A percentile compares a stretch with the other conserved stretches of the same genome.
phyloP scores from a whole-genome alignment of 2,888 invertebrate species.

The Temnothorax rugatulus region DNA sequence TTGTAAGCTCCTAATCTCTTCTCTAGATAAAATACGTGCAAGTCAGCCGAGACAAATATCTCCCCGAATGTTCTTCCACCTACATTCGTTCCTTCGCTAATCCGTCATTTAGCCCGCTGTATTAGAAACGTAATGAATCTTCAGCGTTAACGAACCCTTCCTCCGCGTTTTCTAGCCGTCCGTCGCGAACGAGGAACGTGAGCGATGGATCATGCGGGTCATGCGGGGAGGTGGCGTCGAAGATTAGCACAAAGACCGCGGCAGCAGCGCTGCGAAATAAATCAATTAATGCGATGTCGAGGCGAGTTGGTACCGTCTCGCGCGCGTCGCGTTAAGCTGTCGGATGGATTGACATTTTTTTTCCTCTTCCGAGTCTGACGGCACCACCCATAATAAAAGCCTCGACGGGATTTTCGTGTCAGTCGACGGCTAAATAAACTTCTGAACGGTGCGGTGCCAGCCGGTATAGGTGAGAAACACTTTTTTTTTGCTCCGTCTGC shows the following conservation, averaged over 20 bases:
- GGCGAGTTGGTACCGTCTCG: conserved; percentile 34
- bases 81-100: conserved; percentile 27
- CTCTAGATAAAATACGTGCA: conserved; percentile 34
- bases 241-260: conserved; percentile 57
- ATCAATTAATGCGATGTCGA: conserved; percentile 67
- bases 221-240: conserved; percentile 49
- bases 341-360: conserved; percentile 64
- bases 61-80: neutral
- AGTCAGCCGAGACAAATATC: conserved; percentile 49
- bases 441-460: conserved; percentile 59
- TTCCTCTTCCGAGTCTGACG: conserved; percentile 19
- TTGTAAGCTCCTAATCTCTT: neutral
- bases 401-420: conserved; percentile 75
- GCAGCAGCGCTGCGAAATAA: conserved; percentile 63
- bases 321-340: conserved; percentile 66
- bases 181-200: conserved; percentile 25
- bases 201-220: conserved; percentile 41
- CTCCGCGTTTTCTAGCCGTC: conserved; percentile 45
- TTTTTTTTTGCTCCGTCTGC: conserved; percentile 48
- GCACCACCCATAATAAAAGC: conserved; percentile 70
- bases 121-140: conserved; percentile 50
- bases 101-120: conserved; percentile 36
- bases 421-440: conserved; percentile 74
- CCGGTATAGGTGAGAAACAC: conserved; percentile 57
- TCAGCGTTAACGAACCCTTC: conserved; percentile 43